Percentiles rank a stretch among this genome's conserved stretches.
Conservation (phyloP, 92 coral and sea anemone species). For the Virgularia gustaviana region DNA sequence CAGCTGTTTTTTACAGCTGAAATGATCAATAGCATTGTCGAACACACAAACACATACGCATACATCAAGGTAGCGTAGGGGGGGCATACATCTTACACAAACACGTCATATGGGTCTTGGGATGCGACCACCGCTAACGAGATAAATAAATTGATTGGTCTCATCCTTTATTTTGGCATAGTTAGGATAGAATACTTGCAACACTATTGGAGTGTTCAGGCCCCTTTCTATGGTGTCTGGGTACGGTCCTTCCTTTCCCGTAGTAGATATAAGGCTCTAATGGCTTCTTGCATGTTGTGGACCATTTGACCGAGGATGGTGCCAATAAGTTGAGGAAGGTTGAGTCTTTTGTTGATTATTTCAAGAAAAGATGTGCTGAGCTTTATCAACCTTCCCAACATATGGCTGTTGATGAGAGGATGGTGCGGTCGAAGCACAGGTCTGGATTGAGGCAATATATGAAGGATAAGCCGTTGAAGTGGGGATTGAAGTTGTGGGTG, state of each 20-base stretch:
- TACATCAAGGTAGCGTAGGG: conserved; percentile 40
- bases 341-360: conserved; percentile 40
- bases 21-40: conserved; percentile 43
- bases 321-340: conserved; percentile 59
- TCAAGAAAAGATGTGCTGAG: conserved; percentile 48
- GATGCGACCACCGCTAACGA: conserved; percentile 50
- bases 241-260: conserved; percentile 52
- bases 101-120: conserved; percentile 66
- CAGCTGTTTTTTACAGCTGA: conserved; percentile 48
- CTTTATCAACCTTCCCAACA: conserved; percentile 63
- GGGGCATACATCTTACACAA: conserved; percentile 35
- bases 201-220: conserved; percentile 64
- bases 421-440: conserved; percentile 60
- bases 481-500: conserved; percentile 54
- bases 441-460: conserved; percentile 60
- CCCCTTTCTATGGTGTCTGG: conserved; percentile 69
- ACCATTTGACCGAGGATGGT: conserved; percentile 46
- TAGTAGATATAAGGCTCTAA: conserved; percentile 44
- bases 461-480: conserved; percentile 47
- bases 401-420: conserved; percentile 60
- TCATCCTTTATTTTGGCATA: conserved; percentile 61
- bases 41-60: conserved; percentile 65
- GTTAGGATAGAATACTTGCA: conserved; percentile 49
- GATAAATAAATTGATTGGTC: conserved; percentile 51
- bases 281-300: conserved; percentile 67